Evolutionary conservation across 92 coral and sea anemone species (phyloP).

Genomic region (Pocillopora meandrina): DNA sequence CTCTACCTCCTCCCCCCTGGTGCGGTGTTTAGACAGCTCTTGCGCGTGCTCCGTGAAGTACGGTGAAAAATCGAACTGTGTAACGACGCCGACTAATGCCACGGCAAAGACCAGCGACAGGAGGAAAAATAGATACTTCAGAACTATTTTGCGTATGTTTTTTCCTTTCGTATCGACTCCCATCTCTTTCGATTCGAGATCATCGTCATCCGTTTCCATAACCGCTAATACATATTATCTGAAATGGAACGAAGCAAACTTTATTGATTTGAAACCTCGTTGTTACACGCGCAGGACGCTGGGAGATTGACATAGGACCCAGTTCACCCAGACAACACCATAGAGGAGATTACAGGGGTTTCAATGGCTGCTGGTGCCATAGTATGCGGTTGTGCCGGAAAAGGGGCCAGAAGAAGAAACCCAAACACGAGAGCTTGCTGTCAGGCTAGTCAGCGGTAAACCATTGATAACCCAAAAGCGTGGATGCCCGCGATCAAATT

Average conservation of each 20-base stretch:
- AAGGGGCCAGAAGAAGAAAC: no score
- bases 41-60: slow-evolving; percentile 39
- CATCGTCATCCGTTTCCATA: slow-evolving; percentile 14
- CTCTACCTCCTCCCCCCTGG: slow-evolving; percentile 36
- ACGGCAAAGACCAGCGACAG: slow-evolving; percentile 21
- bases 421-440: no score
- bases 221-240: background rate
- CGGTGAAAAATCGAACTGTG: slow-evolving; percentile 23
- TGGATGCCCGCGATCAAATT: no score
- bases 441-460: no score
- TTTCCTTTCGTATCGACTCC: background rate
- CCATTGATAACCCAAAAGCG: no score
- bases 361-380: no score
- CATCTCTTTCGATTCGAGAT: background rate
- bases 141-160: background rate
- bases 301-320: no score
- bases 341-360: no score
- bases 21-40: slow-evolving; percentile 41
- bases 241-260: background rate
- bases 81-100: background rate
- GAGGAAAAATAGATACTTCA: background rate
- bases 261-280: no score
- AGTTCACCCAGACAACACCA: no score
- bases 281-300: no score
- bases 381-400: no score